Evolutionary conservation across 2,113 vertebrate genomes (phyloP).

Genomic region (Menura novaehollandiae): DNA sequence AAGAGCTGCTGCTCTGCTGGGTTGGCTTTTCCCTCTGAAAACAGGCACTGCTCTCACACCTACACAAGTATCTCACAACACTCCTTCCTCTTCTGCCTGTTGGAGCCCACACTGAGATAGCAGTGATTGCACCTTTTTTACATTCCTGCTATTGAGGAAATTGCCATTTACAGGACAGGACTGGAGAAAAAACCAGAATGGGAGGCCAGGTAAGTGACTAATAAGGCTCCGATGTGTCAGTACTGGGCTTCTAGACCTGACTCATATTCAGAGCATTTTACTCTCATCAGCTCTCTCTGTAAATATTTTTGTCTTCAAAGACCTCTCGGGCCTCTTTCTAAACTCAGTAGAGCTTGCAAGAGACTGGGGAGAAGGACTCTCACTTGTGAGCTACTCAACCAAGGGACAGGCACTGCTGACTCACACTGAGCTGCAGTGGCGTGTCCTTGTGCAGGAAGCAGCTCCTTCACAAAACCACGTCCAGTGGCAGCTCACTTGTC

Average conservation of each 20-base stretch:
- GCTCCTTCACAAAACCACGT: not conserved
- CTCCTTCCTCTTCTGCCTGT: not conserved
- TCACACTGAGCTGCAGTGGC: not conserved
- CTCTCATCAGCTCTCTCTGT: not conserved
- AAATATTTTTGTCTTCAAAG: not conserved
- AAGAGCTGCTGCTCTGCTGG: not conserved
- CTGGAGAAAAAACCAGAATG: not conserved
- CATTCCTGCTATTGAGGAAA: not conserved
- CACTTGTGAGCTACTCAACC: not conserved
- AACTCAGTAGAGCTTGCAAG: not conserved
- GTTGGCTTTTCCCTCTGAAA: not conserved
- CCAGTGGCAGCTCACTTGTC: not conserved
- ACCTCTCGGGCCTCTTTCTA: not conserved
- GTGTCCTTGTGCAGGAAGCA: not conserved
- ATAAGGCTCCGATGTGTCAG: not conserved
- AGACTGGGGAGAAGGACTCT: not conserved
- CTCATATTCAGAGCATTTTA: not conserved
- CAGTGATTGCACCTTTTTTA: not conserved
- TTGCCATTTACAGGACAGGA: not conserved
- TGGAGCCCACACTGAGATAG: not conserved
- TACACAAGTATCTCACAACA: not conserved
- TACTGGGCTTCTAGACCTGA: not conserved
- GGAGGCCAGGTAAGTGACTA: not conserved
- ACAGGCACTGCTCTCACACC: not conserved
- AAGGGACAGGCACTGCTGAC: not conserved